Evolutionary conservation across 2,113 vertebrate species (phyloP), one percentile per base, ranked within the genome.

Genomic region (Peromyscus polionotus): DNA sequence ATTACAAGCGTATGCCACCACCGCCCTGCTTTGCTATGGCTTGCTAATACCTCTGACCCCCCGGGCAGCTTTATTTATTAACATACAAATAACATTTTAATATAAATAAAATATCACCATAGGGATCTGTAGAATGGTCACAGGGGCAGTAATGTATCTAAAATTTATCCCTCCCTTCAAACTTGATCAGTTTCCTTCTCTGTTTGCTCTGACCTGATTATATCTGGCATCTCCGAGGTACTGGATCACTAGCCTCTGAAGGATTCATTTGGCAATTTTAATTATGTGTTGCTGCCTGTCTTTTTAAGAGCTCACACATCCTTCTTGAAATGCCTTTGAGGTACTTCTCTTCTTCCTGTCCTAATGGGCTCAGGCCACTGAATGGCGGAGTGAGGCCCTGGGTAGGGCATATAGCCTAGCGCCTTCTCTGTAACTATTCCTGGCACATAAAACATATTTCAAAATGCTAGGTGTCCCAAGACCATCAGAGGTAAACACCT

Each of bases 141-240:
- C 39, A 0, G 24, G 80, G 14, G 17, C 24, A 8, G 59, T 22
- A 20, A 61, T 42, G 19, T 92, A 48, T 75, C 75, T 39, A 17
- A 36, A 51, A 88, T 42, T 90, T 95, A 84, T 90, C 95, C 89
- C 4, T 79, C 95, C 95, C 93, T 96, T 88, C 48, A 93, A 75
- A 95, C n/a, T 65, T 68, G 76, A 91, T 96, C 94, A 96, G 7
- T 90, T 97, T 96, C 96, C 90, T 91, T 72, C 68, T 93, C 59
- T 65, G 59, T 95, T 97, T 88, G 65, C 90, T 95, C 84, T 7
- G 1, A 54, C 57, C 90, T 88, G 94, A 92, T 94, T 88, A 83
- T 93, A 95, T 95, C 92, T 75, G 48, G 14, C 63, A 6, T 8
- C 14, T 92, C 26, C 16, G 2, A 63, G 59, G 70, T 63, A 26